These are phyloP conservation scores for Lepidurus packardi DNA, from an alignment of 1,140 invertebrate species.

Conservation along the genomic window DNA sequence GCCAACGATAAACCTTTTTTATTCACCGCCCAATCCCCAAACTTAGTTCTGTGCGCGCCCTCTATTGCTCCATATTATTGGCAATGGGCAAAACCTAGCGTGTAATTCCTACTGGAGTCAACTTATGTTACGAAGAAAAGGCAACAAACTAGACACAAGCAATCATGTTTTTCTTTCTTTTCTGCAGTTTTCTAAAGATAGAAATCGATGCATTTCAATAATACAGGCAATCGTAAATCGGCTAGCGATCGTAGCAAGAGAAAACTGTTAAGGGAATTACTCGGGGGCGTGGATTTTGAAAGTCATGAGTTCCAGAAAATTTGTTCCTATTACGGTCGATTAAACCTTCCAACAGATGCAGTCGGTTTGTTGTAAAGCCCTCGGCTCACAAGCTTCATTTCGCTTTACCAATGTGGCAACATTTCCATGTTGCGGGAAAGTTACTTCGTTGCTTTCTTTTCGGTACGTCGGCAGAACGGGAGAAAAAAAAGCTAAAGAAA, in stretches of 20 bases:
- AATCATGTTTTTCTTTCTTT: no score
- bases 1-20: background rate
- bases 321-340: conserved; percentile 19
- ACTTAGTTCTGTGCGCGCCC: background rate
- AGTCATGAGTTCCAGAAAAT: conserved; percentile 22
- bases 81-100: no score
- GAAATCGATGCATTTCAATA: no score
- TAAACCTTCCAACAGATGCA: conserved; percentile 19
- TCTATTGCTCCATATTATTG: no score
- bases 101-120: no score
- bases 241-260: no score
- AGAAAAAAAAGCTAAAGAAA: background rate
- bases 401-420: conserved; percentile 21
- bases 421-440: conserved; percentile 7
- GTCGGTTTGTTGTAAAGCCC: conserved; percentile 17
- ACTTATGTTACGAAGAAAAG: no score
- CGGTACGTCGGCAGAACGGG: background rate
- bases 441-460: background rate
- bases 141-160: no score
- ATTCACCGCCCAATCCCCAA: background rate
- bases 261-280: background rate
- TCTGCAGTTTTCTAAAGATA: no score
- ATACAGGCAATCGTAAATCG: no score
- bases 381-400: conserved; percentile 19
- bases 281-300: background rate